Evolutionary conservation across 2,113 vertebrate genomes (phyloP), one percentile per base, ranked within the genome.

Genomic region (Melanerpes aurifrons): DNA sequence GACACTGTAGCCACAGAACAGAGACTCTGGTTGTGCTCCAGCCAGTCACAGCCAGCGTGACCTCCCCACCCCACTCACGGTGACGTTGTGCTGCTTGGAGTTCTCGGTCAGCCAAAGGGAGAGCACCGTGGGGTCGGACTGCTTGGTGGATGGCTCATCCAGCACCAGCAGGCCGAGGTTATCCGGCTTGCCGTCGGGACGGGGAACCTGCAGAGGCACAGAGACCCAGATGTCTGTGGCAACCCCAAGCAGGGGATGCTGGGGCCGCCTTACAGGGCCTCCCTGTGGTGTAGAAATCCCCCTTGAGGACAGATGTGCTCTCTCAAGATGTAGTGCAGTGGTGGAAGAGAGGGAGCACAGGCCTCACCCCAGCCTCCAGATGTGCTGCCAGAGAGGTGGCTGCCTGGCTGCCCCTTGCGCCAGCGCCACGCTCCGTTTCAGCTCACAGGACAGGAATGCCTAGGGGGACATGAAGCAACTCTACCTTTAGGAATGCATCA

Each of bases 401-500:
- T 3, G 59, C 59, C 24, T 4, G 15, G 5, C 29, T 7, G 26
- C 25, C 45, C 19, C 25, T 19, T 31, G 1, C 28, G 3, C 18
- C 3, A 0, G 6, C 4, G 31, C 22, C 8, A 2, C 0, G 0
- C 25, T 54, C 64, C 2, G 2, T 13, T 47, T 47, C 0, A 0
- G 45, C 32, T 45, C 0, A 0, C 1, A 26, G 2, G 3, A 68
- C 18, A 47, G 66, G 66, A 19, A 72, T 1, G 0, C 8, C 9
- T 3, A 28, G 43, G 31, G 61, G 32, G 14, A 12, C 12, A 32
- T 10, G 25, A n/a, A 40, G 14, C 12, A 12, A 15, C 2, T 1
- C 12, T 93, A 99, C 99, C 98, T 99, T 99, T 18, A 99, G 97
- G 95, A 99, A 99, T 2, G 99, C 99, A 19, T 99, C 99, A 3